phyloP scores from a whole-genome alignment of 2,888 invertebrate genomes.

The Cosmia trapezina region DNA sequence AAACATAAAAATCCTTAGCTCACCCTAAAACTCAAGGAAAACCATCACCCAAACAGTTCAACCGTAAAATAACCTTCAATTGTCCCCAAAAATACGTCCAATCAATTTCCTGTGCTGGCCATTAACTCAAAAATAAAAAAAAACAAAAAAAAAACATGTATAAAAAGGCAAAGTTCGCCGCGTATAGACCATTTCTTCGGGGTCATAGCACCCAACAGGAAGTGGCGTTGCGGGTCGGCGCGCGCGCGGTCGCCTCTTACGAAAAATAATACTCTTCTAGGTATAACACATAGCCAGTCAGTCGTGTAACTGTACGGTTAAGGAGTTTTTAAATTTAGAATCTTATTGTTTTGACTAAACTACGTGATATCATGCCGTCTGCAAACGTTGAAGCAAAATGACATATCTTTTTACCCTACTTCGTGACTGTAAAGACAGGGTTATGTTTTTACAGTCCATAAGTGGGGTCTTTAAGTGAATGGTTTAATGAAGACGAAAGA shows the following conservation, averaged over 20 bases:
- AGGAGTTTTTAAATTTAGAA: constrained; percentile 59
- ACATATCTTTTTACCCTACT: constrained; percentile 14
- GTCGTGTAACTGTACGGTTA: constrained; percentile 78
- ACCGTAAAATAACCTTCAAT: constrained; percentile 85
- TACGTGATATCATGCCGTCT: constrained; percentile 57
- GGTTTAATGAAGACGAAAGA: constrained; percentile 34
- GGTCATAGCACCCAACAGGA: constrained; percentile 90
- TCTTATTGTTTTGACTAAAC: constrained; percentile 58
- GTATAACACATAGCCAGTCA: constrained; percentile 83
- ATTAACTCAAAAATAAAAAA: constrained; percentile 78
- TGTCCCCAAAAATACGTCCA: constrained; percentile 75
- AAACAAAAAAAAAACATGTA: constrained; percentile 72
- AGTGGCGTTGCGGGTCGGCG: constrained; percentile 88
- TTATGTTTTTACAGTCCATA: constrained; percentile 12
- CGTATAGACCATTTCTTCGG: constrained; percentile 86
- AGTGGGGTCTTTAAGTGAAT: constrained; percentile 32
- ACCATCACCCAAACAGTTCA: constrained; percentile 63
- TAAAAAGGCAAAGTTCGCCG: constrained; percentile 81
- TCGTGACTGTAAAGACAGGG: neutral
- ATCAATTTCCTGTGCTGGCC: constrained; percentile 86
- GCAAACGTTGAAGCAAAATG: constrained; percentile 25
- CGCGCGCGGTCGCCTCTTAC: constrained; percentile 83
- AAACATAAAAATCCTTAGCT: constrained; percentile 1
- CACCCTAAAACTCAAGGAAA: constrained; percentile 46
- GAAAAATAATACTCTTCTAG: constrained; percentile 87